Evolutionary conservation across 2,797 vertebrate genomes (phyloP).

Genomic region (Dendrocincla tyrannina): DNA sequence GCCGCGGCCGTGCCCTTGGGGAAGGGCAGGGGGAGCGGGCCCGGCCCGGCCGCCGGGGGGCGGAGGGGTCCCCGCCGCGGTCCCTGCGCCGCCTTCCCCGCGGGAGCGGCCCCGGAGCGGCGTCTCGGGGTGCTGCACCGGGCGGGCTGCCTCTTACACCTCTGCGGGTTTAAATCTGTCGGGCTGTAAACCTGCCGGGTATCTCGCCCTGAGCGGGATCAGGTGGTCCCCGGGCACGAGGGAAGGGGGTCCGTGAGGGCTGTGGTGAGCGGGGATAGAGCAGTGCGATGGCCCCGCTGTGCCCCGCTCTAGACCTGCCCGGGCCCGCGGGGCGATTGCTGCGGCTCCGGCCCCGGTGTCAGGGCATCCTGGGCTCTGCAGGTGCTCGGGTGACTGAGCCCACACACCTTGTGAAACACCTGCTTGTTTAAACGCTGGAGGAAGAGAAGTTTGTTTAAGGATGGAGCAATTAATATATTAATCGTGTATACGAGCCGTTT

Average conservation of each 20-base stretch:
- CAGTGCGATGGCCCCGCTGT: neutral
- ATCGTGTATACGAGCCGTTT: neutral
- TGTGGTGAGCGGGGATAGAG: neutral
- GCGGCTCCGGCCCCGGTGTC: neutral
- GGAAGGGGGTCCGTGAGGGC: neutral
- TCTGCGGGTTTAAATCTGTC: neutral
- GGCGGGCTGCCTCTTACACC: neutral
- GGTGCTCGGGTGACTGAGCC: neutral
- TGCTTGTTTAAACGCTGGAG: neutral
- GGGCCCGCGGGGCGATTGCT: neutral
- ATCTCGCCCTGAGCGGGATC: neutral
- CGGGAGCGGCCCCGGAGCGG: neutral
- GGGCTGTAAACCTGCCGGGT: neutral
- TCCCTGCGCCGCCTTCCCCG: neutral
- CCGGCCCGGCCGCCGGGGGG: neutral
- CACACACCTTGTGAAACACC: neutral
- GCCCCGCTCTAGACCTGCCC: neutral
- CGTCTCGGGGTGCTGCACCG: neutral
- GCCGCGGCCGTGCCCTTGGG: neutral
- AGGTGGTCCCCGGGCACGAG: neutral
- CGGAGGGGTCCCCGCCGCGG: neutral
- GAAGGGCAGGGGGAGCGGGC: slow-evolving; percentile 1
- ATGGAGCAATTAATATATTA: neutral
- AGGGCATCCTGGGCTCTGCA: neutral
- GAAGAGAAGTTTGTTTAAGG: neutral